Evolutionary conservation across 2,113 vertebrate genomes (phyloP), one percentile per base, ranked within the genome.

Genomic region (Loxodonta africana): DNA sequence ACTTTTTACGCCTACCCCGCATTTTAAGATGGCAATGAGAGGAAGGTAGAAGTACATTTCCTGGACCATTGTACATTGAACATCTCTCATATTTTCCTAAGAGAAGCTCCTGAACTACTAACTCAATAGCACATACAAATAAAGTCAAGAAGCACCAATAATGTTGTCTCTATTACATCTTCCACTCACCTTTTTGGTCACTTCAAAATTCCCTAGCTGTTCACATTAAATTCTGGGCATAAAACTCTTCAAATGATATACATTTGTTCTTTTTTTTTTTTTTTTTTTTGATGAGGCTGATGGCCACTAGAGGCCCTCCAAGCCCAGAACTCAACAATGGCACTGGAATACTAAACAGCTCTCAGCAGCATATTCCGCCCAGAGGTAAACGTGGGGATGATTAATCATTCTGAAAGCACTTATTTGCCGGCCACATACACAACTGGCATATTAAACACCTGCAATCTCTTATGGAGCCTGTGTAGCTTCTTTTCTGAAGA

Each of bases 241-340:
- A 83, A 91, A 96, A 71, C 53, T 63, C 60, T 82, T 69, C 23
- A 80, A 83, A 95, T 87, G 76, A 93, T 73, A 57, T 28, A 93
- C 30, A 81, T 5, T 73, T 65, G 33, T 51, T 89, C 5, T 18
- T 80, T 95, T 88, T 85, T 84, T 67, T 53, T 20, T 20, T 77
- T 95, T 88, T 85, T 84, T 67, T 44, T 37, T 74, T 37, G 85
- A 91, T 48, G 48, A 97, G 26, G 92, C 53, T 28, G 71, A 74
- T 85, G 91, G 92, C 98, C 98, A 98, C 98, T 98, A 98, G 98
- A 98, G 98, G 98, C 95, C 98, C 96, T 97, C 97, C 90, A 83
- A 0, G 96, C 74, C 95, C 94, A 97, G 93, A 93, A 96, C 78
- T 97, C 90, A 48, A 10, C 83, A 3, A 33, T 86, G 41, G n/a